These are phyloP conservation scores for Aromia moschata DNA, from an alignment of 2,888 invertebrate genomes.

Conservation along the genomic window DNA sequence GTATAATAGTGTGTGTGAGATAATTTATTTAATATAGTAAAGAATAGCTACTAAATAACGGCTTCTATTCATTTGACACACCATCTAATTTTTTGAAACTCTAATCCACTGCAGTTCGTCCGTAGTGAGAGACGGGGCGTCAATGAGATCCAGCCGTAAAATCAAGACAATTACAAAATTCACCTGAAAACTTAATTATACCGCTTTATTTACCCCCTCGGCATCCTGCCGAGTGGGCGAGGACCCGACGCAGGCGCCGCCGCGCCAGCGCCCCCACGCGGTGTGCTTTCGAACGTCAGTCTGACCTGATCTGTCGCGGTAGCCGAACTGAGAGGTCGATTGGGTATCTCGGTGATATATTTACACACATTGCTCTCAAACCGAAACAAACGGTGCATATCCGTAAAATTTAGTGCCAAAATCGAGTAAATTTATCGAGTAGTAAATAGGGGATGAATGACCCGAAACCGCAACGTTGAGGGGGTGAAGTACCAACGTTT, in stretches of 20 bases:
- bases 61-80: too few species aligned
- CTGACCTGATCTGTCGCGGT: constrained; percentile 60
- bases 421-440: too few species aligned
- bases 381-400: constrained; percentile 33
- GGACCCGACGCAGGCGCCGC: constrained; percentile 48
- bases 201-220: constrained; percentile 50
- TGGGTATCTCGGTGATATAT: constrained; percentile 35
- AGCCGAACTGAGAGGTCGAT: constrained; percentile 43
- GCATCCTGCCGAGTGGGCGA: constrained; percentile 42
- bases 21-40: too few species aligned
- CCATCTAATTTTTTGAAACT: too few species aligned
- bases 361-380: constrained; percentile 16
- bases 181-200: constrained; percentile 53
- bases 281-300: constrained; percentile 57
- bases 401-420: constrained; percentile 36
- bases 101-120: too few species aligned
- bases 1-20: too few species aligned
- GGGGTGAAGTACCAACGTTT: constrained; percentile 28
- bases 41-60: too few species aligned
- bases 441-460: too few species aligned
- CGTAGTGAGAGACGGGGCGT: constrained; percentile 9
- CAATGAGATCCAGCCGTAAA: constrained; percentile 34
- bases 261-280: constrained; percentile 54
- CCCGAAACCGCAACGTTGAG: background rate
- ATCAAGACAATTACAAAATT: constrained; percentile 47